Conservation (phyloP, 2,888 invertebrate genomes). For the Drosophila peninsularis region DNA sequence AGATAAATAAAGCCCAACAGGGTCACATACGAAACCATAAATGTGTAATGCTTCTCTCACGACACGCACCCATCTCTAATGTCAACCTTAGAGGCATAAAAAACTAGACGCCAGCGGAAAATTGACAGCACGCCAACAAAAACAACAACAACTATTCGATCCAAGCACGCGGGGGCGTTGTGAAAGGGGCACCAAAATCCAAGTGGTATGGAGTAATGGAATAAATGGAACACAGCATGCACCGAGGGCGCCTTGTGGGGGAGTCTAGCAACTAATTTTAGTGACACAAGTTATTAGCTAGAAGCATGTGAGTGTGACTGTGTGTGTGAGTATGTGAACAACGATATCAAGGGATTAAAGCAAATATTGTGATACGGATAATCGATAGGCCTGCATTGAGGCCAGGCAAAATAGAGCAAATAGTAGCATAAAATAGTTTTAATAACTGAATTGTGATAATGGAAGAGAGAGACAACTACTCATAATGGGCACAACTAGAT, state of each 20-base stretch:
- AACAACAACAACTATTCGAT: conserved; percentile 24
- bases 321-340: conserved; percentile 8
- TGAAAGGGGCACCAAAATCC: conserved; percentile 19
- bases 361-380: conserved; percentile 20
- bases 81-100: conserved; percentile 23
- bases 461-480: neutral
- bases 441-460: neutral
- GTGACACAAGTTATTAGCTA: conserved; percentile 51
- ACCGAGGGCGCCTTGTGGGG: conserved; percentile 45
- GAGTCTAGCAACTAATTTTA: conserved; percentile 63
- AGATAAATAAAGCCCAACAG: neutral
- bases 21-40: neutral
- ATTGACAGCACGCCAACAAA: conserved; percentile 71
- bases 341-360: conserved; percentile 1
- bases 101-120: conserved; percentile 63
- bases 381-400: conserved; percentile 13
- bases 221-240: conserved; percentile 55
- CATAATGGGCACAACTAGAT: no score
- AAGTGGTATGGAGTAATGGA: conserved; percentile 56
- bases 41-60: neutral
- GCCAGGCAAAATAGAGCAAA: neutral
- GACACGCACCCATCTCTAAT: conserved; percentile 18
- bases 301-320: neutral
- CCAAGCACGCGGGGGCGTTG: conserved; percentile 4
- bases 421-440: neutral